Conservation (phyloP, 2,113 vertebrate genomes). For the Trinectes maculatus region DNA sequence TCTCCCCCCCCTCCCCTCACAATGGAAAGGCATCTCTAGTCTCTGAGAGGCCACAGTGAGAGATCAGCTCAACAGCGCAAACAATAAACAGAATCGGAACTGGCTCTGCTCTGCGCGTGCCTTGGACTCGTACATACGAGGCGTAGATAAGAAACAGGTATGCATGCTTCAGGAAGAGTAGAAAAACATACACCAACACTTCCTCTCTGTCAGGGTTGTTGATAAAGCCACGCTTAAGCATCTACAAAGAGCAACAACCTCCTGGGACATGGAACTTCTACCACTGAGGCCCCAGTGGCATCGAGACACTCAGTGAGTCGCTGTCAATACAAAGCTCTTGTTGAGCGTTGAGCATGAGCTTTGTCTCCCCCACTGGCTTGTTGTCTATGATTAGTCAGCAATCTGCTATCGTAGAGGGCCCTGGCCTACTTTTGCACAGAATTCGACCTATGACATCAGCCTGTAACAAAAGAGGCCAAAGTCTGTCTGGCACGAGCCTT, state of each 20-base stretch:
- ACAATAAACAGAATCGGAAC: slow-evolving; percentile 63
- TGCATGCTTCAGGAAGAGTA: slow-evolving; percentile 6
- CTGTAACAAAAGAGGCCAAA: slow-evolving; percentile 78
- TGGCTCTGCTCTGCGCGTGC: slow-evolving; percentile 28
- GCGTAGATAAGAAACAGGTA: slow-evolving; percentile 35
- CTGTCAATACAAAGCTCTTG: slow-evolving; percentile 76
- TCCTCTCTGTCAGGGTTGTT: neutral
- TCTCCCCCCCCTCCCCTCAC: slow-evolving; percentile 53
- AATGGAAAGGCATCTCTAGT: slow-evolving; percentile 70
- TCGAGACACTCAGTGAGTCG: slow-evolving; percentile 31
- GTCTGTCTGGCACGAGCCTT: slow-evolving; percentile 67
- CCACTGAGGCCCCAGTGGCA: slow-evolving; percentile 52
- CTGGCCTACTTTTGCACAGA: slow-evolving; percentile 80
- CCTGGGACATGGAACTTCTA: slow-evolving; percentile 9
- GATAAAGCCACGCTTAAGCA: slow-evolving; percentile 21
- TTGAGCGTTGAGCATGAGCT: slow-evolving; percentile 71
- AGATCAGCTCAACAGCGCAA: slow-evolving; percentile 51
- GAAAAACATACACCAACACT: slow-evolving; percentile 16
- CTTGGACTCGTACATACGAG: slow-evolving; percentile 53
- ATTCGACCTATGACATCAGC: slow-evolving; percentile 86
- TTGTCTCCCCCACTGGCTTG: slow-evolving; percentile 62
- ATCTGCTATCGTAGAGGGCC: slow-evolving; percentile 77
- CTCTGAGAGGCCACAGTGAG: slow-evolving; percentile 63
- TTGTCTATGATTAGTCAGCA: slow-evolving; percentile 84
- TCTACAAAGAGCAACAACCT: slow-evolving; percentile 26